Base-by-base conservation (phyloP, 2,113 vertebrate genomes). In the Albula goreensis region DNA sequence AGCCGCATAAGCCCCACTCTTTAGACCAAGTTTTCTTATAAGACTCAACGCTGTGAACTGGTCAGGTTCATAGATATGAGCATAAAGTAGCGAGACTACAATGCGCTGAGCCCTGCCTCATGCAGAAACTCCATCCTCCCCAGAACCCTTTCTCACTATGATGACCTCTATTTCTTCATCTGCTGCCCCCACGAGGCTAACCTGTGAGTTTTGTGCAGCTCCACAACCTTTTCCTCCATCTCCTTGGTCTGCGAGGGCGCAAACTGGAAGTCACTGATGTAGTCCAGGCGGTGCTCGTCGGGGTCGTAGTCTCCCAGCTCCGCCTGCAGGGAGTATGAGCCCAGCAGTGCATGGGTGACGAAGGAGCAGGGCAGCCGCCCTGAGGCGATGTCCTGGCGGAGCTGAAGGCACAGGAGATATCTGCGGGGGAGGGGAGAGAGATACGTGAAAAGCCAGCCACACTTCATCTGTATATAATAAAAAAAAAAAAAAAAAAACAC, bases 171-270 rank as follows among this genome's bases (percentile, higher is more conserved):
- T 60, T 3, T 60, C 57, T 13, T 11, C 19, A 83, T 9, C 31
- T 10, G 31, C 77, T 19, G 0, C 2, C 15, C n/a, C 63, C 17
- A 19, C 5, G 51, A 19, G 82, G 89, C 79, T 83, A 17, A 99
- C 98, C 97, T 98, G 94, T 98, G 98, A 85, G 97, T 96, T 94
- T 97, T 98, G 91, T 99, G 97, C 51, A 99, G 94, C 85, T 99
- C 98, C 83, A 97, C 92, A 91, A 99, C 96, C 89, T 99, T 99
- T 89, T 99, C 98, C 92, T 99, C 98, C 96, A 99, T 96, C 93
- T 99, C 98, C 92, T 96, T 98, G 81, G 96, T 98, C 89, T 99
- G 98, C 86, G 91, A 96, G 56, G 98, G 97, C 8, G 97, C 96
- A 92, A 99, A 97, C 8, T 95, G 96, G 91, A 98, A 96, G 91